Percentiles rank a stretch among this genome's conserved stretches.
Conservation (phyloP, 2,113 vertebrate genomes). For the Mustela lutreola region DNA sequence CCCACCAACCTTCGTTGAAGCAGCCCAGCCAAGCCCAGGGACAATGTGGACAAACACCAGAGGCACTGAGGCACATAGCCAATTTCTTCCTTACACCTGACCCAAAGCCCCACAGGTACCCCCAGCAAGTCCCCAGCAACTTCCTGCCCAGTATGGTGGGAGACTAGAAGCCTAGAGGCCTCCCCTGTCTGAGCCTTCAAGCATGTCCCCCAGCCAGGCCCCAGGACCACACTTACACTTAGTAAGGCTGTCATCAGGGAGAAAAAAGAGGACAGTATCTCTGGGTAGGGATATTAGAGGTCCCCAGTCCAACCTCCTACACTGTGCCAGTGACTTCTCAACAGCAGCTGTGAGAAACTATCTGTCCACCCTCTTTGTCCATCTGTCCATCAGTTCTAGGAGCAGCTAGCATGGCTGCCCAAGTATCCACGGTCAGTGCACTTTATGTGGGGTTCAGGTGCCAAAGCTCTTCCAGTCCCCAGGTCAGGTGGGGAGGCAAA, state of each 20-base stretch:
- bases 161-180: neutral
- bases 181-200: neutral
- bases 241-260: neutral
- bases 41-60: neutral
- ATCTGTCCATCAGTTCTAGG: neutral
- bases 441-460: neutral
- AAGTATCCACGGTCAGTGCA: neutral
- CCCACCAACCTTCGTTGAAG: neutral
- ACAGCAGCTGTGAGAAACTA: slow-evolving; percentile 10
- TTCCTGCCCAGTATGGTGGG: neutral
- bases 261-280: neutral
- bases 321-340: slow-evolving; percentile 25
- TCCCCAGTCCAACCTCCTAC: neutral
- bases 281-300: neutral
- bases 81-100: neutral
- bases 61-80: neutral
- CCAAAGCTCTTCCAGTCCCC: neutral
- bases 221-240: neutral
- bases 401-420: neutral
- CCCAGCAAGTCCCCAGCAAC: neutral
- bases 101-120: neutral
- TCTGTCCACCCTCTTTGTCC: neutral
- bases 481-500: neutral
- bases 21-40: neutral
- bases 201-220: neutral